Evolutionary conservation across 2,797 vertebrate genomes (phyloP), one percentile per base, ranked within the genome.

Genomic region (Onychomys arenicola): DNA sequence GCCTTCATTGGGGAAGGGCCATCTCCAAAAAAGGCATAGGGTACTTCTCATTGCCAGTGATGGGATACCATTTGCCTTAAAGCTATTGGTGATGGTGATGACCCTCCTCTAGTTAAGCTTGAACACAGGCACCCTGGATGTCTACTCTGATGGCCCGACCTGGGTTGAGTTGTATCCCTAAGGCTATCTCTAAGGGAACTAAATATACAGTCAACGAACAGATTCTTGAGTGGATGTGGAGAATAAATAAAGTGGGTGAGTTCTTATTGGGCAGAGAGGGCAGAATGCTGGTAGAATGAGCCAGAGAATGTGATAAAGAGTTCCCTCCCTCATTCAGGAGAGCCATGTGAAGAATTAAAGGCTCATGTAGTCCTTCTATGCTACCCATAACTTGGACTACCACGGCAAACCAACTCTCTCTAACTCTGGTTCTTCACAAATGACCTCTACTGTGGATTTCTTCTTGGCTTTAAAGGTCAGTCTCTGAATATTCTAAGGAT

Each of bases 281-380:
- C 7, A 27, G 12, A 11, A 13, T 57, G 2, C 8, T 7, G 4
- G 25, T n/a, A 73, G 57, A 34, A 46, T 5, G 52, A 77, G 27
- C 0, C 32, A 27, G 29, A 43, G 11, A 34, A 29, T 0, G 14
- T 7, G 13, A 9, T 0, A 10, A 13, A 52, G 4, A 6, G 32
- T 10, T 40, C 2, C 34, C 12, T 59, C 5, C 71, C 32, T 29
- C 37, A 23, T 87, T 34, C 34, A 27, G 10, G 52, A 34, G 43
- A 12, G 1, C 32, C 37, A 8, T 5, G 34, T 6, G 2, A 19
- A 25, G 21, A 13, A 16, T 16, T 8, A 34, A 52, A 34, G 29
- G 13, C 43, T n/a, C 8, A 5, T 3, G 61, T 37, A 40, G 34
- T 37, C 11, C 27, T 3, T 46, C 43, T 19, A 0, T 16, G 27